Conservation (phyloP, 1,140 invertebrate genomes). For the Bombus pyrosoma region DNA sequence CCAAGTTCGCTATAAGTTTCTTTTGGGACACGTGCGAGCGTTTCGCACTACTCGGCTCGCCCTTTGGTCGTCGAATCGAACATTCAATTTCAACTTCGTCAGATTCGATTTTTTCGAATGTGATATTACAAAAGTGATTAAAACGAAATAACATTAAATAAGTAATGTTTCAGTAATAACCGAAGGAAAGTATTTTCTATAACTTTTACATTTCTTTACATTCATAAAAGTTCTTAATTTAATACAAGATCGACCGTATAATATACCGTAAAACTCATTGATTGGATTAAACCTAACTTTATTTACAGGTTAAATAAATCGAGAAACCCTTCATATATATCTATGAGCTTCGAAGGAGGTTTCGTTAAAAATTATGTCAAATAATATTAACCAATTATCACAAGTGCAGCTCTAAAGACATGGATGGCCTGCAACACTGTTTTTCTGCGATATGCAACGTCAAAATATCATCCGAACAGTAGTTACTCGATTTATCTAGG, state of each 20-base stretch:
- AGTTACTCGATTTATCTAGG: neutral
- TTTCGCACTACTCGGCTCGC: neutral
- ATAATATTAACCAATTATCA: neutral
- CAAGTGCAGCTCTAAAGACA: neutral
- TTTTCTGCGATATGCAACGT: slow-evolving; percentile 26
- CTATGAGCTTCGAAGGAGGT: neutral
- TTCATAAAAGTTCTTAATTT: neutral
- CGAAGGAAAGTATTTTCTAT: neutral
- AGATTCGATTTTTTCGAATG: neutral
- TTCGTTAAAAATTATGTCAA: neutral
- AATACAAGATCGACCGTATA: neutral
- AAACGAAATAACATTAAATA: neutral
- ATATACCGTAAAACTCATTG: neutral
- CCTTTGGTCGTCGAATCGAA: slow-evolving; percentile 1
- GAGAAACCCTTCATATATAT: neutral
- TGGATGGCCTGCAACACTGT: neutral
- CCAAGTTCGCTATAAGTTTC: slow-evolving; percentile 1
- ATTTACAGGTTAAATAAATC: slow-evolving; percentile 41
- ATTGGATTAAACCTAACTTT: neutral
- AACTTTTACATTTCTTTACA: neutral
- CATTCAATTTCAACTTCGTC: neutral
- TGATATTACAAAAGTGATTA: neutral
- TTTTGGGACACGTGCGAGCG: neutral
- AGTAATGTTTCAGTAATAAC: neutral
- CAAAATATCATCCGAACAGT: neutral